Conservation (phyloP, 2,888 invertebrate species). For the Tenthredo mesomela region DNA sequence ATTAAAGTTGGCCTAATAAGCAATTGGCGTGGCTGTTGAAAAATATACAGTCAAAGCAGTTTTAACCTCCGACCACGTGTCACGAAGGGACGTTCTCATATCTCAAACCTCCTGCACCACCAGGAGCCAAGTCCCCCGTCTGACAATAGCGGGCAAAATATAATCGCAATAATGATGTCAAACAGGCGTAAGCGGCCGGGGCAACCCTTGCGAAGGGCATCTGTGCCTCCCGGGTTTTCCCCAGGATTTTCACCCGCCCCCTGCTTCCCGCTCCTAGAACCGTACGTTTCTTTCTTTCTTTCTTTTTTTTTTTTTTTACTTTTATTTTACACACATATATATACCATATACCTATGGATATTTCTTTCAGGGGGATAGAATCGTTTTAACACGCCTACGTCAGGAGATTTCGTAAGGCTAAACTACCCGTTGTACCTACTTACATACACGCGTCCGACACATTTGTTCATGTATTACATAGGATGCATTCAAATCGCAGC, state of each 20-base stretch:
- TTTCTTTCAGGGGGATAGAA: slow-evolving; percentile 57
- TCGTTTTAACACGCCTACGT: slow-evolving; percentile 72
- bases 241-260: slow-evolving; percentile 55
- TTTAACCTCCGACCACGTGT: slow-evolving; percentile 32
- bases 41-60: neutral
- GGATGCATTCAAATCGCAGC: slow-evolving; percentile 62
- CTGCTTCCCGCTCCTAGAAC: slow-evolving; percentile 47
- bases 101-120: slow-evolving; percentile 37
- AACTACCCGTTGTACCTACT: slow-evolving; percentile 40
- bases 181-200: slow-evolving; percentile 67
- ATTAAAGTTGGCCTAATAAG: slow-evolving; percentile 60
- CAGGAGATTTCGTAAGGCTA: slow-evolving; percentile 58
- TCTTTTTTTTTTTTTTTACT: slow-evolving; percentile 58
- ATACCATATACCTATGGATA: neutral
- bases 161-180: slow-evolving; percentile 73
- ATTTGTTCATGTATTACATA: slow-evolving; percentile 21
- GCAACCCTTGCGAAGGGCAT: slow-evolving; percentile 65
- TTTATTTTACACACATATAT: neutral
- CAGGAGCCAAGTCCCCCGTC: neutral
- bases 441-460: slow-evolving; percentile 47
- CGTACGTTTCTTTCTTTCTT: slow-evolving; percentile 57
- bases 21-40: slow-evolving; percentile 18
- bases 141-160: slow-evolving; percentile 47
- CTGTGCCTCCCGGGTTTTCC: slow-evolving; percentile 55
- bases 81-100: slow-evolving; percentile 29